These are phyloP conservation scores for Rutpela maculata DNA, from an alignment of 2,888 invertebrate genomes.

Conservation along the genomic window DNA sequence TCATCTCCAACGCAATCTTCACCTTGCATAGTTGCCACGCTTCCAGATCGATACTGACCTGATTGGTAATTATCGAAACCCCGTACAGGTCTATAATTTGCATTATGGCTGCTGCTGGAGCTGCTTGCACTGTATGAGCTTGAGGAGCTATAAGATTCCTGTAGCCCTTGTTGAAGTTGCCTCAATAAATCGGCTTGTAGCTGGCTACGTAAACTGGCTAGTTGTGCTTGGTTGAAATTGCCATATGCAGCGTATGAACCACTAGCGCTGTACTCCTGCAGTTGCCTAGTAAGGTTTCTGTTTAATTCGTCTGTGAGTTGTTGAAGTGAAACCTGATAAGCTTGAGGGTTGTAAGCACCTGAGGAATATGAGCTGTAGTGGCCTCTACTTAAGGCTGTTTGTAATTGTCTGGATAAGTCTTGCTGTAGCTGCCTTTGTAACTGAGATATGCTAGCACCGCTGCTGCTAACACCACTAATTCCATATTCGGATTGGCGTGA, in stretches of 20 bases:
- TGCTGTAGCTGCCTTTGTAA: conserved; percentile 63
- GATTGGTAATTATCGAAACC: conserved; percentile 50
- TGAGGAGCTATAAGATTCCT: conserved; percentile 63
- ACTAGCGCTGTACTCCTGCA: conserved; percentile 61
- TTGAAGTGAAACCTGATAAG: conserved; percentile 62
- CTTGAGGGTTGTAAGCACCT: conserved; percentile 53
- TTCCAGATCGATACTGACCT: conserved; percentile 53
- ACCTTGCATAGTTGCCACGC: conserved; percentile 40
- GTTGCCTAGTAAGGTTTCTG: conserved; percentile 68
- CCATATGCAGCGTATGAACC: conserved; percentile 52
- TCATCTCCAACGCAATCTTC: conserved; percentile 56
- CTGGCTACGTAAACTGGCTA: conserved; percentile 65
- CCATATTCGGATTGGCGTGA: conserved; percentile 45
- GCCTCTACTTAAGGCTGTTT: conserved; percentile 58
- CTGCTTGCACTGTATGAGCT: conserved; percentile 63
- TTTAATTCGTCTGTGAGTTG: conserved; percentile 68
- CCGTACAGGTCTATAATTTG: conserved; percentile 59
- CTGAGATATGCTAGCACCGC: conserved; percentile 43
- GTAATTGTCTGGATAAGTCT: conserved; percentile 67
- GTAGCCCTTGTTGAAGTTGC: conserved; percentile 69
- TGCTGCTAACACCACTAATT: conserved; percentile 6
- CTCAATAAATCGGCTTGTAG: conserved; percentile 67
- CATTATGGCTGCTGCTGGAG: conserved; percentile 53
- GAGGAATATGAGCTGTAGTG: conserved; percentile 43
- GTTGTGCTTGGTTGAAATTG: conserved; percentile 59